Evolutionary conservation across 2,888 invertebrate genomes (phyloP).

Genomic region (Smittia aterrima): DNA sequence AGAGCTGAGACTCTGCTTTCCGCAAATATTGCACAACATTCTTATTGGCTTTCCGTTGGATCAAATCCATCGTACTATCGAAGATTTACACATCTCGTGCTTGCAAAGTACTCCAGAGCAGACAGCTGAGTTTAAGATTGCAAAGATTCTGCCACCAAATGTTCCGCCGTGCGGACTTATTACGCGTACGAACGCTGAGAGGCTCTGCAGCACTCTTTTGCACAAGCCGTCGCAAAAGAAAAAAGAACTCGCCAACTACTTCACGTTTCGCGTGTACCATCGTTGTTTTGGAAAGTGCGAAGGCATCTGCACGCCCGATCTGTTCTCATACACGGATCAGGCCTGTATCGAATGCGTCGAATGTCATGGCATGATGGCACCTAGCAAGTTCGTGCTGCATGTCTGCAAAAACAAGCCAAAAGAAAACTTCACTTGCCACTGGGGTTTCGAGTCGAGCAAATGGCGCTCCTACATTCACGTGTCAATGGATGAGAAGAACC

Average conservation of each 20-base stretch:
- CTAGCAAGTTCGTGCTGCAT: slow-evolving; percentile 90
- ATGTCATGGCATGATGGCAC: slow-evolving; percentile 83
- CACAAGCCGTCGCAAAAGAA: slow-evolving; percentile 58
- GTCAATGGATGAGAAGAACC: slow-evolving; percentile 76
- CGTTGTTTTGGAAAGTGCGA: slow-evolving; percentile 95
- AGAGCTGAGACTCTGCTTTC: slow-evolving; percentile 91
- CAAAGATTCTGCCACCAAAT: slow-evolving; percentile 76
- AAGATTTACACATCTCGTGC: slow-evolving; percentile 92
- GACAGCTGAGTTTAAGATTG: slow-evolving; percentile 83
- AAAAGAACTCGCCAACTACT: slow-evolving; percentile 52
- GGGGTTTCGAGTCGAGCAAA: slow-evolving; percentile 96
- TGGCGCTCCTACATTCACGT: slow-evolving; percentile 92
- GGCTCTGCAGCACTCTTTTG: slow-evolving; percentile 87
- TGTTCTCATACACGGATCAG: slow-evolving; percentile 70
- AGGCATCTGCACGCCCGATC: slow-evolving; percentile 80
- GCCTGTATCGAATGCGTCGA: slow-evolving; percentile 88
- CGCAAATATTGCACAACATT: slow-evolving; percentile 92
- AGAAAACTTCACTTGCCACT: slow-evolving; percentile 94
- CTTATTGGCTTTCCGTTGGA: slow-evolving; percentile 81
- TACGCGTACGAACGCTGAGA: slow-evolving; percentile 96
- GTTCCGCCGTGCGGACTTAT: slow-evolving; percentile 94
- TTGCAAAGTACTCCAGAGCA: slow-evolving; percentile 92
- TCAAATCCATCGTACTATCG: slow-evolving; percentile 92
- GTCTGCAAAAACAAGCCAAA: slow-evolving; percentile 67
- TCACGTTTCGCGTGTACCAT: slow-evolving; percentile 82